These are phyloP conservation scores for Pempheris klunzingeri DNA, from an alignment of 2,797 vertebrate species.

Conservation along the genomic window DNA sequence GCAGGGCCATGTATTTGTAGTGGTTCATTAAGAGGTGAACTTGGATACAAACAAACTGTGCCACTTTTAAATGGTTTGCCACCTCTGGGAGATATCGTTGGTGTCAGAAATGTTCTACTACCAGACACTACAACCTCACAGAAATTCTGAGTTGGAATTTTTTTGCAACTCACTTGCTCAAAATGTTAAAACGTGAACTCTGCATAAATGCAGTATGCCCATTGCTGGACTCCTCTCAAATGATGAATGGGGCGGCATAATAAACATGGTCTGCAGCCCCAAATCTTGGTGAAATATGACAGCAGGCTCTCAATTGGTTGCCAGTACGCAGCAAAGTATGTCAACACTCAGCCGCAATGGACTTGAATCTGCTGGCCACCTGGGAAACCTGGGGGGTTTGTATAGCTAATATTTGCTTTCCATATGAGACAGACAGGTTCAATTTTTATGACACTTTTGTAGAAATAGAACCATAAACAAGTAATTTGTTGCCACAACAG, in stretches of 20 bases:
- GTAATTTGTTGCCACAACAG: slow-evolving; percentile 28
- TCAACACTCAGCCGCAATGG: background rate
- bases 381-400: no score
- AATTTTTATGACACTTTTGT: slow-evolving; percentile 27
- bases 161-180: background rate
- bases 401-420: slow-evolving; percentile 21
- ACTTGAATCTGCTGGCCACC: background rate
- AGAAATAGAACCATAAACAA: slow-evolving; percentile 37
- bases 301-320: slow-evolving; percentile 5
- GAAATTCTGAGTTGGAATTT: no score
- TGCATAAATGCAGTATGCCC: no score
- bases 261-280: background rate
- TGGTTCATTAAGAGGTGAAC: background rate
- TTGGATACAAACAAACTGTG: background rate
- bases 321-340: background rate
- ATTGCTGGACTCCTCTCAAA: no score
- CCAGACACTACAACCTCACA: no score
- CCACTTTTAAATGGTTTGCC: background rate
- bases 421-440: slow-evolving; percentile 10
- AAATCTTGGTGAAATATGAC: background rate
- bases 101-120: background rate
- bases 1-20: background rate
- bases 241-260: accelerated
- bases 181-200: no score
- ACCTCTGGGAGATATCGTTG: background rate